phyloP scores from a whole-genome alignment of 2,888 invertebrate genomes.

The Ptychoptera albimana region DNA sequence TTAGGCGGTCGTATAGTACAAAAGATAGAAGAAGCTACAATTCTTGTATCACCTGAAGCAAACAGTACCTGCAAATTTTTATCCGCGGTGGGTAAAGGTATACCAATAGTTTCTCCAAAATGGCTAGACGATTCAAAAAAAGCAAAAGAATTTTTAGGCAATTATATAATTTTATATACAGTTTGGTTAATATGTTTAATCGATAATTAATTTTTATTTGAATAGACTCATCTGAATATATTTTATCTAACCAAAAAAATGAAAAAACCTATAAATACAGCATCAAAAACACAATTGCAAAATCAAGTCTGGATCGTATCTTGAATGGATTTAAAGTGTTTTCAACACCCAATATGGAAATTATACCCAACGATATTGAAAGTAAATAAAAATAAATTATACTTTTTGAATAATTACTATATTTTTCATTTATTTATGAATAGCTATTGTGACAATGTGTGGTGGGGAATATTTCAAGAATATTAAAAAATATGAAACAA shows the following conservation, averaged over 20 bases:
- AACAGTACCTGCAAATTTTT: slow-evolving; percentile 43
- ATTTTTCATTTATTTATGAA: slow-evolving; percentile 3
- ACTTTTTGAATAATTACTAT: neutral
- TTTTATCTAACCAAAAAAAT: slow-evolving; percentile 11
- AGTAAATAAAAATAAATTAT: slow-evolving; percentile 10
- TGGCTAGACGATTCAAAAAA: slow-evolving; percentile 15
- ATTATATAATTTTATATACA: neutral
- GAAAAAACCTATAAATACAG: slow-evolving; percentile 18
- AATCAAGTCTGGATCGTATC: slow-evolving; percentile 12
- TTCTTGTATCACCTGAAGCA: slow-evolving; percentile 37
- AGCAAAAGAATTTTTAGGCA: neutral
- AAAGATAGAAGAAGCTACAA: slow-evolving; percentile 29
- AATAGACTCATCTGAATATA: slow-evolving; percentile 10
- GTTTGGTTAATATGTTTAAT: neutral
- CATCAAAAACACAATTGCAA: slow-evolving; percentile 13
- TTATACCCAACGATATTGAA: slow-evolving; percentile 15
- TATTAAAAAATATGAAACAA: neutral
- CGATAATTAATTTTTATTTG: neutral
- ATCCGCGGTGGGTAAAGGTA: slow-evolving; percentile 39
- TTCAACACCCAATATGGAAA: slow-evolving; percentile 16
- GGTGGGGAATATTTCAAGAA: slow-evolving; percentile 13
- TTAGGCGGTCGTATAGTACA: slow-evolving; percentile 39
- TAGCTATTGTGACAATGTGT: slow-evolving; percentile 16
- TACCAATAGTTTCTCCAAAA: slow-evolving; percentile 35
- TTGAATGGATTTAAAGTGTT: slow-evolving; percentile 15